Conservation (phyloP, 1,140 invertebrate species). For the Musca domestica region DNA sequence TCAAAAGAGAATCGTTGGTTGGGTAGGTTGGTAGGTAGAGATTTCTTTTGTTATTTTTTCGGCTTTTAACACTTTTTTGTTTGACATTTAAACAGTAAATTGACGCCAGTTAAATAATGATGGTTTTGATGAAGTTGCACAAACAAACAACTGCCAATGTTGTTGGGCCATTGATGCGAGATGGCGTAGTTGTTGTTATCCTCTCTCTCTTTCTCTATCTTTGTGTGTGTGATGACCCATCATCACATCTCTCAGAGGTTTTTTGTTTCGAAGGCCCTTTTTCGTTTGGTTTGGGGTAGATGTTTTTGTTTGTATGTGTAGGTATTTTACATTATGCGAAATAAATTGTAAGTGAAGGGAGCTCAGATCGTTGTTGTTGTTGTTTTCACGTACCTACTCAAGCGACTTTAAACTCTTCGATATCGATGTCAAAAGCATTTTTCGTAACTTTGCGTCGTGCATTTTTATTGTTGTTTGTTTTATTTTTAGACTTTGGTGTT, state of each 20-base stretch:
- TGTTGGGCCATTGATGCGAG: background rate
- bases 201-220: too few relatives aligned
- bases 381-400: background rate
- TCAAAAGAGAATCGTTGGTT: too few relatives aligned
- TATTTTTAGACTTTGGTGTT: background rate
- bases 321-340: background rate
- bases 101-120: slow-evolving; percentile 52
- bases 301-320: background rate
- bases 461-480: background rate
- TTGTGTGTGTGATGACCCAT: too few relatives aligned
- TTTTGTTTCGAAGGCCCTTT: too few relatives aligned
- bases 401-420: background rate
- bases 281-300: background rate
- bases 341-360: background rate
- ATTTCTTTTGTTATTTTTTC: slow-evolving; percentile 51
- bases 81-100: slow-evolving; percentile 54
- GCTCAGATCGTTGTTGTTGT: background rate
- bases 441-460: background rate
- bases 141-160: background rate
- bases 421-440: background rate
- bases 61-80: slow-evolving; percentile 50
- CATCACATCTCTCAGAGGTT: too few relatives aligned
- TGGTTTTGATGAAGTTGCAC: slow-evolving; percentile 13
- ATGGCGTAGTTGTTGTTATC: background rate
- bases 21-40: too few relatives aligned